Base-by-base conservation (phyloP, 2,113 vertebrate genomes). In the Thymallus thymallus region DNA sequence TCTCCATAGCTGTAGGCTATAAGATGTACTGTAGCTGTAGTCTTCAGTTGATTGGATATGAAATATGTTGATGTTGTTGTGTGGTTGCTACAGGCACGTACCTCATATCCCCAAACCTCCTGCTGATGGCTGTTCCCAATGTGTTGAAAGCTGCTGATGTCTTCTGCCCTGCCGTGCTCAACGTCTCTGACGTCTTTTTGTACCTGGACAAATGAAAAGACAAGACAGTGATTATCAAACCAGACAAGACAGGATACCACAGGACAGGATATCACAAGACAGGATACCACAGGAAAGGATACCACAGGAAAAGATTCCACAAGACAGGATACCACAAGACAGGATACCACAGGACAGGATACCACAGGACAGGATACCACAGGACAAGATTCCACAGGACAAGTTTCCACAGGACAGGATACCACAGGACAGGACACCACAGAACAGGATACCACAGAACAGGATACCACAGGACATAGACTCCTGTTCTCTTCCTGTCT, bases 61-160 rank as follows among this genome's bases (percentile, higher is more conserved):
- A 51, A 51, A 51, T 18, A 51, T 51, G 14, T 18, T 51, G 46
- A 51, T 51, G 48, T 18, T 51, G 48, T 16, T 51, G 48, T 14
- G 46, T 16, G 46, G 46, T 51, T 51, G 46, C 46, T 18, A 14
- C 18, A 41, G 9, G 35, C 35, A 76, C 1, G 3, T 95, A 99
- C 98, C 97, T 98, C 95, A 99, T 96, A 81, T 99, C 98, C 77
- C 95, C 98, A 0, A 99, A 92, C 87, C 94, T 99, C 92, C 94
- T 96, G 91, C 91, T 95, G 91, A 99, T 95, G 85, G 94, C 93
- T 0, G 93, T 96, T 83, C 98, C 96, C 26, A 99, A 91, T 0
- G 94, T 98, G 88, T 87, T 97, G 90, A 99, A 94, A n/a, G 96
- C 97, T 9, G 94, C 94, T 1, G 96, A 92, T 26, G 98, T 98